These are phyloP conservation scores for Propithecus coquereli DNA, from an alignment of 2,113 vertebrate genomes.

Conservation along the genomic window DNA sequence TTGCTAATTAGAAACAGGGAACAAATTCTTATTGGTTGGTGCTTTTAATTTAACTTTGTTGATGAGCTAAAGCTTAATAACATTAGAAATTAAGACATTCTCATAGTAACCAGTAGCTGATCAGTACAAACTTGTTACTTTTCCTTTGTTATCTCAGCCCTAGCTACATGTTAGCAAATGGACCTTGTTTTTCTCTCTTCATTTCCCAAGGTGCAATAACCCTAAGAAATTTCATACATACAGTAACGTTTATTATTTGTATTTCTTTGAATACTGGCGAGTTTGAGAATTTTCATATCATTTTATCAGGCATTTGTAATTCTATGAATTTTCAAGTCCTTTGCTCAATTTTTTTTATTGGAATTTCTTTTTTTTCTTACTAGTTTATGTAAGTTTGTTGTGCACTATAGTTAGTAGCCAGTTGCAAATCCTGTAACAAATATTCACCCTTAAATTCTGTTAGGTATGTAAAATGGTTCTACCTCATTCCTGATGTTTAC, in stretches of 20 bases:
- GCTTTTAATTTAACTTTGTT: background rate
- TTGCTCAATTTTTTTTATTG: background rate
- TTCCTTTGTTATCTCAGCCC: background rate
- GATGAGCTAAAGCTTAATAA: background rate
- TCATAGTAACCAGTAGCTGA: background rate
- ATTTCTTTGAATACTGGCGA: background rate
- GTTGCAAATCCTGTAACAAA: background rate
- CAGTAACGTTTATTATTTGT: background rate
- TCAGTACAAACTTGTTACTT: background rate
- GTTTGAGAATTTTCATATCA: background rate
- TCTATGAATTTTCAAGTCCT: background rate
- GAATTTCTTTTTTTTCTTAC: background rate
- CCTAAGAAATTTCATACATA: background rate
- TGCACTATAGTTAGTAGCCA: background rate
- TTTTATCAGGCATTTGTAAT: background rate
- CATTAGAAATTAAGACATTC: background rate
- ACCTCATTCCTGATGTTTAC: background rate
- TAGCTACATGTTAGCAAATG: background rate
- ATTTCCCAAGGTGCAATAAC: background rate
- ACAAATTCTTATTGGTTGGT: background rate
- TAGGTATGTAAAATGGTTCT: background rate
- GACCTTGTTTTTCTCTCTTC: background rate
- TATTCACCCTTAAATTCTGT: background rate
- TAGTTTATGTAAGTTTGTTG: background rate
- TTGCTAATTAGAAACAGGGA: background rate